phyloP scores from a whole-genome alignment of 2,113 vertebrate species.

The Limanda limanda region DNA sequence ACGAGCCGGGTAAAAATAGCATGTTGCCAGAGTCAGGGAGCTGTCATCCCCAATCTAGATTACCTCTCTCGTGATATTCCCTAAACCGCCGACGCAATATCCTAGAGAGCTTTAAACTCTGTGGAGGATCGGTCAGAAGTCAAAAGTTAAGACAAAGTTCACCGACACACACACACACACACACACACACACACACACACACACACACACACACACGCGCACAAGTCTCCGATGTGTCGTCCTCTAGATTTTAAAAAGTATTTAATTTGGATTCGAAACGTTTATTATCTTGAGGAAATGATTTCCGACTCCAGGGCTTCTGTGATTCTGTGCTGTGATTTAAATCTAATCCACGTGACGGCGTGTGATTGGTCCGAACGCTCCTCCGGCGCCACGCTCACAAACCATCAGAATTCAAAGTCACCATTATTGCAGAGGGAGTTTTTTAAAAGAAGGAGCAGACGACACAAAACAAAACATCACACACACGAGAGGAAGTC shows the following conservation, averaged over 20 bases:
- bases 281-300: not conserved
- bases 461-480: not conserved
- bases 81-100: slow-evolving; percentile 58
- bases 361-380: slow-evolving; percentile 7
- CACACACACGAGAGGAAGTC: not conserved
- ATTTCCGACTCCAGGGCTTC: not conserved
- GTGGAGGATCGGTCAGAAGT: slow-evolving; percentile 37
- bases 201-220: too few relatives aligned
- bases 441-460: not conserved
- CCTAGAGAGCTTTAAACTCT: slow-evolving; percentile 55
- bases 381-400: slow-evolving; percentile 21
- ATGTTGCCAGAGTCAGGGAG: slow-evolving; percentile 58
- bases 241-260: too few relatives aligned
- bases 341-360: not conserved
- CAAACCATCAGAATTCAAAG: slow-evolving; percentile 17
- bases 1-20: slow-evolving; percentile 69
- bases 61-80: slow-evolving; percentile 61
- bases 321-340: slow-evolving; percentile 18
- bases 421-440: too few relatives aligned
- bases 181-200: too few relatives aligned
- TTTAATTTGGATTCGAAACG: not conserved
- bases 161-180: too few relatives aligned
- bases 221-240: too few relatives aligned
- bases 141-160: slow-evolving; percentile 27
- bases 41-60: slow-evolving; percentile 69